These are phyloP conservation scores for Junonia oenone DNA, from an alignment of 2,888 invertebrate species.

Conservation along the genomic window DNA sequence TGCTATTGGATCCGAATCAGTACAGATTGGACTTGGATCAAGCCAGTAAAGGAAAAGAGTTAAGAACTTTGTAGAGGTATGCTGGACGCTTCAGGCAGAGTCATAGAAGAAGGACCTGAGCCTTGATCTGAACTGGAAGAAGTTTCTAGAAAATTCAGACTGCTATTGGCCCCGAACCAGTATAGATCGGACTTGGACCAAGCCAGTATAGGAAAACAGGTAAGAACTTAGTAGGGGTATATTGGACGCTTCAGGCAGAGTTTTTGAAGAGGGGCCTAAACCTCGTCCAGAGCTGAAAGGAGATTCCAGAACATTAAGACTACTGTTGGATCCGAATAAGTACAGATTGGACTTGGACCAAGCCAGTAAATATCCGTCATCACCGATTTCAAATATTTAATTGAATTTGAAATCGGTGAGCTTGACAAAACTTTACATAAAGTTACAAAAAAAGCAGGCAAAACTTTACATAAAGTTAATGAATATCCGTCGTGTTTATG, in stretches of 20 bases:
- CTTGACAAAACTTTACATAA: too few relatives aligned
- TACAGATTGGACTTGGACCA: too few relatives aligned
- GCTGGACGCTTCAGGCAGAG: constrained; percentile 95
- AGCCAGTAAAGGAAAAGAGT: constrained; percentile 93
- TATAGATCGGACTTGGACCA: constrained; percentile 95
- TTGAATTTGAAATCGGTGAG: too few relatives aligned
- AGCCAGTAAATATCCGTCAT: too few relatives aligned
- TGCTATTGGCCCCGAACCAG: constrained; percentile 98
- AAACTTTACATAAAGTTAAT: too few relatives aligned
- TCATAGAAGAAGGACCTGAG: constrained; percentile 97
- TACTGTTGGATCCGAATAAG: too few relatives aligned
- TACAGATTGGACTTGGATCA: constrained; percentile 95
- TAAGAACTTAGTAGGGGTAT: constrained; percentile 44
- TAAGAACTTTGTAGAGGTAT: constrained; percentile 98
- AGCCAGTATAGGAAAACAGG: constrained; percentile 89
- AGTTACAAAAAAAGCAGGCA: too few relatives aligned
- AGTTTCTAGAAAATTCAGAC: constrained; percentile 93
- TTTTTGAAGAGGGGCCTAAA: background rate
- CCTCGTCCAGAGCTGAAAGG: too few relatives aligned
- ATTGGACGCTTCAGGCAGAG: background rate
- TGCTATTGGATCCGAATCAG: constrained; percentile 98
- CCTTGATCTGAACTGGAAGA: constrained; percentile 92
- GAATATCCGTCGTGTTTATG: too few relatives aligned
- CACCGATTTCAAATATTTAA: too few relatives aligned
- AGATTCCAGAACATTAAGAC: too few relatives aligned